phyloP scores from a whole-genome alignment of 1,140 invertebrate species.

The Paramacrobiotus metropolitanus region DNA sequence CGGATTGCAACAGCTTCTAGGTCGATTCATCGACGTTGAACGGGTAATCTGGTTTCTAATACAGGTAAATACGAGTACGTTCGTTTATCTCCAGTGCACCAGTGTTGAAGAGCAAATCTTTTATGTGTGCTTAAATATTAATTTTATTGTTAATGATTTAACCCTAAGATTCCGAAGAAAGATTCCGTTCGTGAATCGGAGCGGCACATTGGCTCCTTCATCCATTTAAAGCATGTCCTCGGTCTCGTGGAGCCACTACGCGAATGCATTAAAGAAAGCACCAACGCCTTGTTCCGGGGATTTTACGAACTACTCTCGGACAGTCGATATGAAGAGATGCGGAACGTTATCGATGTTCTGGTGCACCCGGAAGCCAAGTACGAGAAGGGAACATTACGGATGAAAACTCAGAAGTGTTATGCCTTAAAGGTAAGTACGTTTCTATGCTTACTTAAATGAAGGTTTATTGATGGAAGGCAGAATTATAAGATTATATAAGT shows the following conservation, averaged over 20 bases:
- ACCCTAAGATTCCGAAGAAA: conserved; percentile 31
- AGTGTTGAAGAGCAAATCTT: too few species aligned
- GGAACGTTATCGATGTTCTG: conserved; percentile 35
- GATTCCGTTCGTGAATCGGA: conserved; percentile 36
- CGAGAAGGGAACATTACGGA: conserved; percentile 37
- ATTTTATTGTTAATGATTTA: too few species aligned
- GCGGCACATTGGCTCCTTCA: conserved; percentile 47
- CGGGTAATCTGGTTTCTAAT: neutral
- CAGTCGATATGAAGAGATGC: conserved; percentile 30
- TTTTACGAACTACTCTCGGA: conserved; percentile 33
- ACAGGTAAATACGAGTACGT: neutral
- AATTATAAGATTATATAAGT: neutral
- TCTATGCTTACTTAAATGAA: conserved; percentile 3
- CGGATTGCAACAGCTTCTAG: conserved; percentile 19
- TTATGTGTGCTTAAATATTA: too few species aligned
- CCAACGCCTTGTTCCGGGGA: conserved; percentile 33
- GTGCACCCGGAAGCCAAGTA: conserved; percentile 46
- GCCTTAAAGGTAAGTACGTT: conserved; percentile 40
- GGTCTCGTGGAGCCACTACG: conserved; percentile 39
- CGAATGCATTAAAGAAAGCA: conserved; percentile 31
- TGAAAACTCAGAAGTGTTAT: conserved; percentile 50
- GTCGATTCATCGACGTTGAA: neutral
- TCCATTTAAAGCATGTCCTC: conserved; percentile 50
- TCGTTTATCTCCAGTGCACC: too few species aligned
- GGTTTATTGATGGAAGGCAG: neutral